Evolutionary conservation across 2,113 vertebrate species (phyloP), one percentile per base, ranked within the genome.

Genomic region (Cyphomyrus plagiostoma): DNA sequence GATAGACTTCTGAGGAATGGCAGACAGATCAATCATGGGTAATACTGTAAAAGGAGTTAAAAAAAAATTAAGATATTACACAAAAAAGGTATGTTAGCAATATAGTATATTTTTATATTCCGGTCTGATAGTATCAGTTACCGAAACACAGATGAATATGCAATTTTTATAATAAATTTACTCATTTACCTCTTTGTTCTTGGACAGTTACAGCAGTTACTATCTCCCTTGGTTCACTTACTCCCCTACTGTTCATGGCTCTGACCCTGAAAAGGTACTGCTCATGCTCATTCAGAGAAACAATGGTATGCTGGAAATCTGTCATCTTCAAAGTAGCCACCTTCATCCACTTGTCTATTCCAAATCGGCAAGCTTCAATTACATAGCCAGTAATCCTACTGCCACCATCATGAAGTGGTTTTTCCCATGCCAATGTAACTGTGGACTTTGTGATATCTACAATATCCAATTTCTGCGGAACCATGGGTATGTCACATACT

Each of bases 301-400:
- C 97, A 17, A 99, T 95, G 58, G 97, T 99, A 90, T 97, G 97
- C 82, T 99, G 97, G 0, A 97, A 96, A 91, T 98, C 91, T 0
- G 97, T 97, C 91, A 96, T 95, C 94, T 99, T 99, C 91, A 99
- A 88, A 0, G 97, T 97, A 88, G 97, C 97, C 80, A 98, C 97
- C 92, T 98, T 99, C 98, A 99, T 96, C 98, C 98, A 99, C 88
- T 97, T 97, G 90, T 99, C 98, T 3, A 97, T 98, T 89, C 97
- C 98, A 90, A 97, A 97, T 94, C 94, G 98, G 94, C 98, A 98
- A 91, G 98, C 98, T 93, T 99, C 98, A 45, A 99, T 96, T 39
- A 99, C 92, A 52, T 99, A 99, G 80, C 96, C 97, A 1, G 95
- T 98, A 92, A 99, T 93, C 92, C 98, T 97, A 95, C 97, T 98